Conservation (phyloP, 2,797 vertebrate genomes). For the Botia kubotai region DNA sequence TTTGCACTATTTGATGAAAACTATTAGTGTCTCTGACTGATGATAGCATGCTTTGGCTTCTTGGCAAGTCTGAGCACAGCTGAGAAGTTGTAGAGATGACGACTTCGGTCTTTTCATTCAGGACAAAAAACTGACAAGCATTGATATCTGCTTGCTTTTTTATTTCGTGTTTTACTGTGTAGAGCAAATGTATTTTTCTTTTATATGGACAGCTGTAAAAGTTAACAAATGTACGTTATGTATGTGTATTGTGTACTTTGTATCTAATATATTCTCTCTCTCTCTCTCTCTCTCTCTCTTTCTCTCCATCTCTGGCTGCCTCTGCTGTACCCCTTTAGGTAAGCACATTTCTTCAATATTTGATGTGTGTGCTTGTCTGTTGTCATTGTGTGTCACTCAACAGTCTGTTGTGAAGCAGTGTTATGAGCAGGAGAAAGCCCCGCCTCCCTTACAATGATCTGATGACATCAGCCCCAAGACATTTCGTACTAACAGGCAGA, state of each 20-base stretch:
- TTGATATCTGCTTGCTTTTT: too few species aligned
- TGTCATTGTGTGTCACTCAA: background rate
- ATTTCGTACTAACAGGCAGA: background rate
- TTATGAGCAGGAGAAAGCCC: background rate
- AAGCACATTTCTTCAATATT: conserved; percentile 46
- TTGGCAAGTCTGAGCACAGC: conserved; percentile 3
- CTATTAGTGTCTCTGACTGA: too few species aligned
- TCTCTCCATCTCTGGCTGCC: conserved; percentile 11
- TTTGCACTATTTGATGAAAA: too few species aligned
- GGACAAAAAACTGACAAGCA: too few species aligned
- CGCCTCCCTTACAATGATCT: background rate
- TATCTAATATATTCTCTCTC: conserved; percentile 26
- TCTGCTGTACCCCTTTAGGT: conserved; percentile 33
- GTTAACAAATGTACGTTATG: background rate
- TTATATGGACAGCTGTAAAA: background rate
- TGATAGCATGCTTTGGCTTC: too few species aligned
- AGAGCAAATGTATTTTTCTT: background rate
- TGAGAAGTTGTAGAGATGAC: too few species aligned
- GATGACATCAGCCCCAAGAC: background rate
- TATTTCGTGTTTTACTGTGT: background rate
- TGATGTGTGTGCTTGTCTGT: background rate
- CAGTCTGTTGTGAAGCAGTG: background rate
- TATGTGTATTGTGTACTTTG: background rate
- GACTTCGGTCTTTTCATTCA: too few species aligned
- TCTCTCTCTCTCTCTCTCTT: background rate